A percentile compares a stretch with the other conserved stretches of the same genome.
phyloP scores from a whole-genome alignment of 2,888 invertebrate genomes.

The Tholera decimalis region DNA sequence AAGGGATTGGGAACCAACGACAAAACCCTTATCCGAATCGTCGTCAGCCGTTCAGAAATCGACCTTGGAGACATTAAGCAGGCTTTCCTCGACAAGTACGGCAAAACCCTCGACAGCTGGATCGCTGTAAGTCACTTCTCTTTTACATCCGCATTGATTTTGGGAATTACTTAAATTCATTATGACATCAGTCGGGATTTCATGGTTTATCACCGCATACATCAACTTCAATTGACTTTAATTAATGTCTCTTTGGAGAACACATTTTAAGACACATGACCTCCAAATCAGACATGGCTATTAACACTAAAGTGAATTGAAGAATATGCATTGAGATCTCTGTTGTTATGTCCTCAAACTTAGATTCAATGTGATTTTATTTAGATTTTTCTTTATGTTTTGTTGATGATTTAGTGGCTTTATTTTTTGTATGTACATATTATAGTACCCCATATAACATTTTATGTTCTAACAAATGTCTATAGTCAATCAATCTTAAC shows the following conservation, averaged over 20 bases:
- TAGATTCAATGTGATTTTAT: conserved; percentile 27
- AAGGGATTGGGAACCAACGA: conserved; percentile 97
- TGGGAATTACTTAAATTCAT: conserved; percentile 49
- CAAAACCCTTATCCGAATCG: conserved; percentile 97
- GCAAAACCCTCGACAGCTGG: conserved; percentile 96
- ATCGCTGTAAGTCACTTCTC: conserved; percentile 93
- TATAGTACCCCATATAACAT: conserved; percentile 26
- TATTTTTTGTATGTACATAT: conserved; percentile 28
- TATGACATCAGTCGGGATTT: conserved; percentile 39
- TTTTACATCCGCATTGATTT: conserved; percentile 39
- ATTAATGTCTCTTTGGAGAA: conserved; percentile 36
- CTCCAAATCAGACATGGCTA: conserved; percentile 45
- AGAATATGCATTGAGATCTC: conserved; percentile 38
- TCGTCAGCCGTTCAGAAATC: conserved; percentile 97
- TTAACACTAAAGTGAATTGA: conserved; percentile 41
- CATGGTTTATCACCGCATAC: conserved; percentile 25
- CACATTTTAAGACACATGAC: conserved; percentile 31
- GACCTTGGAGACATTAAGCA: conserved; percentile 98
- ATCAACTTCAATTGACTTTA: conserved; percentile 56
- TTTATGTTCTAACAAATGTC: conserved; percentile 45
- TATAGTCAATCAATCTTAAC: conserved; percentile 32
- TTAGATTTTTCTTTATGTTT: conserved; percentile 20
- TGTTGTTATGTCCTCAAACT: conserved; percentile 25
- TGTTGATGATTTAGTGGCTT: conserved; percentile 42
- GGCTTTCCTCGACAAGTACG: conserved; percentile 96